A percentile compares a stretch with the other conserved stretches of the same genome.
phyloP scores from a whole-genome alignment of 1,140 invertebrate species.

The Harpegnathos saltator region DNA sequence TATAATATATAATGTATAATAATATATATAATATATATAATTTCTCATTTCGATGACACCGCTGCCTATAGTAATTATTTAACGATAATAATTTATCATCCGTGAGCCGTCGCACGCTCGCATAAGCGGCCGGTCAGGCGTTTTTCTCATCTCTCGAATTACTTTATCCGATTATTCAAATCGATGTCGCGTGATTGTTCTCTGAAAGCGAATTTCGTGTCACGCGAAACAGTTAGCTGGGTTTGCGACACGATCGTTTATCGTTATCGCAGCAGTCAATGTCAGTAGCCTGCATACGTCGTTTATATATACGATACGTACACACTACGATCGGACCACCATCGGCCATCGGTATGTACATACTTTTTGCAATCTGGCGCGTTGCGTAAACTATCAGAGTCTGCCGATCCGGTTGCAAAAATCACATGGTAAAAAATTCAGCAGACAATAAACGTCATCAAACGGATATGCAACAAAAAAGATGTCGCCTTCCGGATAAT shows the following conservation, averaged over 20 bases:
- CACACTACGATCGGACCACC: not conserved
- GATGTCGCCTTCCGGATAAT: not conserved
- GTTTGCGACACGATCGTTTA: not conserved
- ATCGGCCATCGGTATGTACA: too few relatives aligned
- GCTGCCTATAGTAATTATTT: not conserved
- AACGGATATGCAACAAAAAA: not conserved
- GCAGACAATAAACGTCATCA: not conserved
- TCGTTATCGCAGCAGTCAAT: constrained; percentile 10
- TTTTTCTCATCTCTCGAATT: not conserved
- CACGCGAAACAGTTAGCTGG: not conserved
- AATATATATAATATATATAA: too few relatives aligned
- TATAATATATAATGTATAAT: too few relatives aligned
- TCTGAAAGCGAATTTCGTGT: not conserved
- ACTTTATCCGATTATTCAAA: not conserved
- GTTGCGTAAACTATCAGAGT: constrained; percentile 3
- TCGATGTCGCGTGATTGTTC: constrained; percentile 19
- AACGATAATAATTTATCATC: not conserved
- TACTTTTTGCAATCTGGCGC: not conserved
- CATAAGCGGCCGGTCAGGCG: not conserved
- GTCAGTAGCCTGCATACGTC: constrained; percentile 13
- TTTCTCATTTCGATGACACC: too few relatives aligned
- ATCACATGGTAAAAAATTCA: not conserved
- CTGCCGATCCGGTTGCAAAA: not conserved
- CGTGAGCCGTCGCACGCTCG: not conserved
- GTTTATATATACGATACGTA: constrained; percentile 15